Conservation (phyloP, 2,113 vertebrate genomes). For the Columba livia region DNA sequence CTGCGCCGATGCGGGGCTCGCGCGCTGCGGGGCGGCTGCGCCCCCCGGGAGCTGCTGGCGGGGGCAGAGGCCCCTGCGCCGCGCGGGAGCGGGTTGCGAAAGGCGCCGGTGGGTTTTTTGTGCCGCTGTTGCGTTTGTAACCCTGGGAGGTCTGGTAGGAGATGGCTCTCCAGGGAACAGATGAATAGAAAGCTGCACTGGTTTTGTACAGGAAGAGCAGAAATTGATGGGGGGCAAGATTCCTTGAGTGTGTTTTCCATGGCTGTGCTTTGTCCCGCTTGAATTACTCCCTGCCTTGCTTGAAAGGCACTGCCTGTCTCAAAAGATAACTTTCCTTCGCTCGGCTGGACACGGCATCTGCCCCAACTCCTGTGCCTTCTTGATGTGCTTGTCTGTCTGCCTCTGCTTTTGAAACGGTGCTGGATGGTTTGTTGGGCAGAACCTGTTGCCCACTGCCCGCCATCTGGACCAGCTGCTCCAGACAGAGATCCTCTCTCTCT, state of each 20-base stretch:
- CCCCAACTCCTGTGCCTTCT: rapidly evolving
- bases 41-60: too few species aligned
- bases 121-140: neutral
- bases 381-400: neutral
- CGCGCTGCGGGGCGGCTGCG: neutral
- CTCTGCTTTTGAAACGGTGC: neutral
- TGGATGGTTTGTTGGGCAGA: neutral
- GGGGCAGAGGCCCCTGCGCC: neutral
- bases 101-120: neutral
- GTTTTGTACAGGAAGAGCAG: neutral
- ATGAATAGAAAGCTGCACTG: neutral
- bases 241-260: neutral
- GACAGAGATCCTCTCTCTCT: neutral
- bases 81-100: neutral
- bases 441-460: neutral
- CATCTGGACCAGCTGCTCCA: neutral
- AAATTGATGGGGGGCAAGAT: rapidly evolving
- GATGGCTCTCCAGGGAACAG: neutral
- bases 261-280: neutral
- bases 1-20: neutral
- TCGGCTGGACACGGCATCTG: neutral
- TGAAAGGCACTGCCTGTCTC: neutral
- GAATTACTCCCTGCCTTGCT: neutral
- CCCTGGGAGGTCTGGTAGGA: neutral
- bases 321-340: neutral